Percentiles rank a stretch among this genome's conserved stretches.
phyloP scores from a whole-genome alignment of 2,797 vertebrate species.

The Oreonectes daqikongensis region DNA sequence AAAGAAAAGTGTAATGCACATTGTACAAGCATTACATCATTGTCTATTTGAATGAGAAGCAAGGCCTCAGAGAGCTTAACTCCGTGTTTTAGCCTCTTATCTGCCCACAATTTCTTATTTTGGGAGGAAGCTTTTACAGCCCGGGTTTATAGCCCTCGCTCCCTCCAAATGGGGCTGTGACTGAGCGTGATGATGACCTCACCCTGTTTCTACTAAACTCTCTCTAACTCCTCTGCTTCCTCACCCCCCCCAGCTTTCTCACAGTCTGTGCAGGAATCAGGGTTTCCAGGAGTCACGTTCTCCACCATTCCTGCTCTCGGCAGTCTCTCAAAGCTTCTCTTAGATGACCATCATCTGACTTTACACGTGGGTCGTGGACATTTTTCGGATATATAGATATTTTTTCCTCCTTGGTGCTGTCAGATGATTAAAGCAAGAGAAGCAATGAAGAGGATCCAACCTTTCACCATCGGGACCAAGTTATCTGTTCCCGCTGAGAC shows the following conservation, averaged over 20 bases:
- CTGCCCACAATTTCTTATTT: conserved; percentile 51
- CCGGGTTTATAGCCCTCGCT: conserved; percentile 44
- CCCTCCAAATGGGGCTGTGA: conserved; percentile 53
- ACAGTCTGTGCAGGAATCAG: conserved; percentile 24
- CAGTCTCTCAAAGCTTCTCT: conserved; percentile 1
- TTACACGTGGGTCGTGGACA: conserved; percentile 30
- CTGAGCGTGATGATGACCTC: conserved; percentile 63
- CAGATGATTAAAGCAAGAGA: conserved; percentile 63
- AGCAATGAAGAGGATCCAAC: conserved; percentile 75
- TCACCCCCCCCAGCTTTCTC: conserved; percentile 31
- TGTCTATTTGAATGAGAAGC: conserved; percentile 5
- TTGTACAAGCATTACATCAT: conserved; percentile 49
- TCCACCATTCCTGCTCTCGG: conserved; percentile 19
- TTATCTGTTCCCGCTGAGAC: conserved; percentile 59
- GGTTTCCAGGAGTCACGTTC: conserved; percentile 70
- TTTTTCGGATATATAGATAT: background rate
- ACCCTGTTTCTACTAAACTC: conserved; percentile 57
- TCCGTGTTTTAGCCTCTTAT: conserved; percentile 44
- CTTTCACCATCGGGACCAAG: conserved; percentile 77
- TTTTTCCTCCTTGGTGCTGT: background rate
- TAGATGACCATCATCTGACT: conserved; percentile 1
- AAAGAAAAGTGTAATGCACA: conserved; percentile 21
- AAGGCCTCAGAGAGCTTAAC: conserved; percentile 17
- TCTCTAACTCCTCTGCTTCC: conserved; percentile 31
- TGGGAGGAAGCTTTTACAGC: conserved; percentile 60